phyloP scores from a whole-genome alignment of 2,888 invertebrate genomes.

The Metallyticus violacea region DNA sequence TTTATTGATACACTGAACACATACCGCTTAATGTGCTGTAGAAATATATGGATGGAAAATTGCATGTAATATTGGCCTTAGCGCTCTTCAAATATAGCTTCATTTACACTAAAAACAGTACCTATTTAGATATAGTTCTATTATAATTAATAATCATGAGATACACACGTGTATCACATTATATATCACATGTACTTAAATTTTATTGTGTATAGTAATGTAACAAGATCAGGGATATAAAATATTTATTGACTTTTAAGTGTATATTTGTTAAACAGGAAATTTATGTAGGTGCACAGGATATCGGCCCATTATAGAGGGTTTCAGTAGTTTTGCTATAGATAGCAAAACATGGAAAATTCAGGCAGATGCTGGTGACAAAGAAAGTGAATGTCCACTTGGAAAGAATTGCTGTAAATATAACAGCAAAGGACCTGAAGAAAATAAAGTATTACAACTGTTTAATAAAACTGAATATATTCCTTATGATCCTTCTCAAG shows the following conservation, averaged over 20 bases:
- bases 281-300: conserved; percentile 90
- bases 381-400: conserved; percentile 51
- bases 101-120: no score
- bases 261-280: conserved; percentile 48
- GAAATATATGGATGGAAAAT: no score
- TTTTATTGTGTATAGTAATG: background rate
- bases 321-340: conserved; percentile 79
- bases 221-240: no score
- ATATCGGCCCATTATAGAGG: conserved; percentile 89
- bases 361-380: background rate
- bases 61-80: no score
- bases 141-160: no score
- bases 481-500: conserved; percentile 78
- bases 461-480: conserved; percentile 61
- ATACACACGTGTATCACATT: no score
- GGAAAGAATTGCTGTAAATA: conserved; percentile 67
- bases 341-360: conserved; percentile 60
- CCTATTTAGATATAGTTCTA: no score
- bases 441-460: conserved; percentile 43
- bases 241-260: no score
- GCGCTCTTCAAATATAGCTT: no score
- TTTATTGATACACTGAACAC: no score
- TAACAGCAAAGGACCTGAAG: conserved; percentile 32
- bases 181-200: background rate
- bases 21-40: no score